Evolutionary conservation across 2,888 invertebrate genomes (phyloP).

Genomic region (Blastobasis lacticolella): DNA sequence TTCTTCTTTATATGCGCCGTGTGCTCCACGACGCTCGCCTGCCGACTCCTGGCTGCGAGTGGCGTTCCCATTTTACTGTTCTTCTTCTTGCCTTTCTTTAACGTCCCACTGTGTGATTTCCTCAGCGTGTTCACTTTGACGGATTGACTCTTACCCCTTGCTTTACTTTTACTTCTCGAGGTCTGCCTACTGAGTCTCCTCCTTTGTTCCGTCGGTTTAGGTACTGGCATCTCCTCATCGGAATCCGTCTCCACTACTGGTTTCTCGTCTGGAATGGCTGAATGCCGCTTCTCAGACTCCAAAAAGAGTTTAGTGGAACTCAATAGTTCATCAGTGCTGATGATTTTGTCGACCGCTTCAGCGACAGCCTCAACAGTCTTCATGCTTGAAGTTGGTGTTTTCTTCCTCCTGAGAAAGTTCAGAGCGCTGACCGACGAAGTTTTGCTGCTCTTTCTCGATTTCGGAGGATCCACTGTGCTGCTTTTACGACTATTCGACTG

Average conservation of each 20-base stretch:
- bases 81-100: conserved; percentile 64
- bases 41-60: conserved; percentile 46
- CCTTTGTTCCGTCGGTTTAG: conserved; percentile 53
- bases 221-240: conserved; percentile 50
- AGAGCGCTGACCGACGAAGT: conserved; percentile 60
- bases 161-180: conserved; percentile 65
- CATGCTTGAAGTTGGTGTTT: conserved; percentile 46
- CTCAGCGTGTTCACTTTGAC: conserved; percentile 60
- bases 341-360: conserved; percentile 41
- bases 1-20: conserved; percentile 53
- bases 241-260: conserved; percentile 50
- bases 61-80: conserved; percentile 37
- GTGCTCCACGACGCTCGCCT: conserved; percentile 58
- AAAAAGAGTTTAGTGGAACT: conserved; percentile 54
- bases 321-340: conserved; percentile 47
- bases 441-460: conserved; percentile 57
- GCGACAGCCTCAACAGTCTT: conserved; percentile 57
- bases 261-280: conserved; percentile 28
- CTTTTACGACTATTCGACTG: conserved; percentile 44
- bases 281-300: conserved; percentile 55
- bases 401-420: conserved; percentile 58
- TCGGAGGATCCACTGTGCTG: conserved; percentile 47
- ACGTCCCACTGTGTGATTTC: conserved; percentile 62
- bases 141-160: conserved; percentile 59
- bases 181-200: conserved; percentile 61